Evolutionary conservation across 2,888 invertebrate species (phyloP).

Genomic region (Eupithecia exiguata): DNA sequence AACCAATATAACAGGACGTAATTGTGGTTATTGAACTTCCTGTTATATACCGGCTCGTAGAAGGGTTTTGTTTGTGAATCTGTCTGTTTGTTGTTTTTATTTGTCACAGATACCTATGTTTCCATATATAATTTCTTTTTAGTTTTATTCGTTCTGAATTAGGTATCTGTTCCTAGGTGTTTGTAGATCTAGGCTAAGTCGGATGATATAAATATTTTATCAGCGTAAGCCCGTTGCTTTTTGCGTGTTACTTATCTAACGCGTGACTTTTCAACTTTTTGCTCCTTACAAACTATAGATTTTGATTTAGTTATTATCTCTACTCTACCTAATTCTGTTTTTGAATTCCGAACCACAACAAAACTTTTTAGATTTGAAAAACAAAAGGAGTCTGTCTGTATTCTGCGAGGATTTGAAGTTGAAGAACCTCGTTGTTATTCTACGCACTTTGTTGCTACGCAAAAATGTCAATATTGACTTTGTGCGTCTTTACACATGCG

Average conservation of each 20-base stretch:
- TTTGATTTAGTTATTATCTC: too few species aligned
- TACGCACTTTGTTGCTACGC: slow-evolving; percentile 9
- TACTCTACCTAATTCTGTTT: background rate
- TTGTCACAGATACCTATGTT: background rate
- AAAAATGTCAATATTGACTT: slow-evolving; percentile 16
- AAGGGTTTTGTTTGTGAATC: background rate
- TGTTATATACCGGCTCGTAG: background rate
- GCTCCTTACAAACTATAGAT: background rate
- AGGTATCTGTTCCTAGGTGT: background rate
- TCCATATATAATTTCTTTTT: background rate
- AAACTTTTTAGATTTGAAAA: slow-evolving; percentile 2
- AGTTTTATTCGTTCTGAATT: too few species aligned
- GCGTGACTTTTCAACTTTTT: background rate
- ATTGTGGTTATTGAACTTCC: background rate
- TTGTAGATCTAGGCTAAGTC: background rate
- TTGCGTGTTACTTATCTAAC: background rate
- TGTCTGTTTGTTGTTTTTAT: background rate
- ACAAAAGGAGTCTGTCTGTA: background rate
- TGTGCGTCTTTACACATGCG: slow-evolving; percentile 14
- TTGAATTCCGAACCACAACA: background rate
- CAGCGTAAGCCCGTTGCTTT: background rate
- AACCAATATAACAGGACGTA: background rate
- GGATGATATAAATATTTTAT: background rate
- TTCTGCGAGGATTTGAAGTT: background rate
- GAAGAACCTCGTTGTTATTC: background rate